phyloP scores from a whole-genome alignment of 2,113 vertebrate species.

The Isurus oxyrinchus region DNA sequence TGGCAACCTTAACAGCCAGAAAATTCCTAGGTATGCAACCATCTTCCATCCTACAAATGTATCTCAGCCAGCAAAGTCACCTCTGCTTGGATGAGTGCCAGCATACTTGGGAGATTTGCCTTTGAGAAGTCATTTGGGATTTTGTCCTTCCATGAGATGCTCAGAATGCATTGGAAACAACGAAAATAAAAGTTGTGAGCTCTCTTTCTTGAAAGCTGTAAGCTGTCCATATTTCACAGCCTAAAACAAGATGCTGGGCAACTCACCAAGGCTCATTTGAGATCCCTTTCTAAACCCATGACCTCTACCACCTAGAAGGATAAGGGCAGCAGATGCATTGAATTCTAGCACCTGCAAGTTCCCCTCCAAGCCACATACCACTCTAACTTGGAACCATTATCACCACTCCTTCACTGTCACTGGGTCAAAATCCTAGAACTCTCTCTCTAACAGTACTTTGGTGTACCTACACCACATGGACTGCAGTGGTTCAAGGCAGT shows the following conservation, averaged over 20 bases:
- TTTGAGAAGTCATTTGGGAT: neutral
- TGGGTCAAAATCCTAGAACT: too few relatives aligned
- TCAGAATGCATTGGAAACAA: neutral
- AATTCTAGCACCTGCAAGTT: too few relatives aligned
- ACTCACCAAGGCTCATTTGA: too few relatives aligned
- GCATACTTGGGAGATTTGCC: neutral
- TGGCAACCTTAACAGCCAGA: neutral
- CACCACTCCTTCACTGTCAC: too few relatives aligned
- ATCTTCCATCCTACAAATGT: neutral
- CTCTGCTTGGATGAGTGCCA: neutral
- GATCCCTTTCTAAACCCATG: too few relatives aligned
- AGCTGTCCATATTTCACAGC: neutral
- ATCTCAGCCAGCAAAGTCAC: neutral
- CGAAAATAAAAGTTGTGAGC: neutral
- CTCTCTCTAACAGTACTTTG: too few relatives aligned
- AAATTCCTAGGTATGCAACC: neutral
- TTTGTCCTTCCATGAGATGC: neutral
- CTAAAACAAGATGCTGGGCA: neutral
- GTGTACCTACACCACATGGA: too few relatives aligned
- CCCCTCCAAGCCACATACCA: too few relatives aligned
- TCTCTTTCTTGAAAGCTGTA: neutral
- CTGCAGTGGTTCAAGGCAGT: too few relatives aligned
- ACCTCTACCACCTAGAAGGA: too few relatives aligned
- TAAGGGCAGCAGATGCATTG: too few relatives aligned
- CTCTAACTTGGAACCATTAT: too few relatives aligned